A percentile compares a stretch with the other conserved stretches of the same genome.
phyloP scores from a whole-genome alignment of 1,140 invertebrate genomes.

The Eueides isabella region DNA sequence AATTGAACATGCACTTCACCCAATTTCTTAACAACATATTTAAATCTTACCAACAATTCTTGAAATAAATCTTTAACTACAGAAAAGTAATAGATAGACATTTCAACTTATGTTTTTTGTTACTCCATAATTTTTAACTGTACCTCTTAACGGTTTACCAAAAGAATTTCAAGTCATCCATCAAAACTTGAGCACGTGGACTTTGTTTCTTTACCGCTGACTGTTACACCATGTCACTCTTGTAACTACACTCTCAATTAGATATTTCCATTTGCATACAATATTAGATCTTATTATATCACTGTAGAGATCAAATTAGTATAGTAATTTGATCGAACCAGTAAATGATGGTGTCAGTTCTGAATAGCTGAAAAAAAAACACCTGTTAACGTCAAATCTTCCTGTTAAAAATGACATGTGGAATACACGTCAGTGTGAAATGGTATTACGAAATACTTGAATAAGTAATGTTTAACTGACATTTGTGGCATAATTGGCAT shows the following conservation, averaged over 20 bases:
- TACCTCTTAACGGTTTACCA: conserved; percentile 15
- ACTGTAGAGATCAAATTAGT: not conserved
- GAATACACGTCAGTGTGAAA: conserved; percentile 30
- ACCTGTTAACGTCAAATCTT: conserved; percentile 43
- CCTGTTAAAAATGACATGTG: conserved; percentile 22
- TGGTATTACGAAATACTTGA: conserved; percentile 15
- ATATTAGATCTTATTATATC: conserved; percentile 14
- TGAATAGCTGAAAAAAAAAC: conserved; percentile 45
- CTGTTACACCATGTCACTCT: conserved; percentile 32
- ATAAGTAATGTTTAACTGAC: not conserved
- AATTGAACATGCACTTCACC: not conserved
- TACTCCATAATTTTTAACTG: not conserved
- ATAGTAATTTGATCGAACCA: not conserved
- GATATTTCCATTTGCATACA: not conserved
- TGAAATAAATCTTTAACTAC: not conserved
- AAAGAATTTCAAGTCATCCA: conserved; percentile 37
- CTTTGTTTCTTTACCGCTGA: conserved; percentile 34
- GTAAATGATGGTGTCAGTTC: conserved; percentile 25
- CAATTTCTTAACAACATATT: not conserved
- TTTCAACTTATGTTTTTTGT: not conserved
- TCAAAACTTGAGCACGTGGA: conserved; percentile 39
- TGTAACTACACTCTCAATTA: conserved; percentile 22
- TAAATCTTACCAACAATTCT: not conserved
- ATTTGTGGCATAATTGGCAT: not conserved
- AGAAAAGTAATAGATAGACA: not conserved